Evolutionary conservation across 1,140 invertebrate species (phyloP), one percentile per base, ranked within the genome.

Genomic region (Aradophagus sp.): DNA sequence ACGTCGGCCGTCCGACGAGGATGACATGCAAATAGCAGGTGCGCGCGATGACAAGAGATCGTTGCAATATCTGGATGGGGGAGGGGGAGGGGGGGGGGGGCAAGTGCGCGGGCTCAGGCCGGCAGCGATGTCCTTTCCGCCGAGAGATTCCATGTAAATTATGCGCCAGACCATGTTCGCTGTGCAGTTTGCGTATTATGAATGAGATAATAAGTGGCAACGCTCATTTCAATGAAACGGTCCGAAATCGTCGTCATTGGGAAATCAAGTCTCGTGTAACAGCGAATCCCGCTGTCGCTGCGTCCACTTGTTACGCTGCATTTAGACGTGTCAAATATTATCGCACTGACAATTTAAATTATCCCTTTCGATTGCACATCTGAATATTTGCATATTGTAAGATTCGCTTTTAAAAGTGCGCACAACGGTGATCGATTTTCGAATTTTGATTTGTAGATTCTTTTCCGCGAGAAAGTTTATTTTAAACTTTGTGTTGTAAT

Each of bases 61-160:
- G 70, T 75, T 55, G 66, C 69, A 75, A 79, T 78, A 80, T 79
- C 61, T n/a, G 20, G 23, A 67, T 14, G 29, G 55, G 71, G 53
- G 63, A 69, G 66, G 70, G 68, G 68, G 78, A 78, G 78, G 78
- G 53, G 52, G 42, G 31, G 19, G 34, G 10, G 41, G 36, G 23
- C 26, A 38, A 17, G 15, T 36, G 50, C 31, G 23, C 36, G 2
- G 17, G 15, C 26, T 38, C 52, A 32, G 27, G 13, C 8, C 13
- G 16, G 20, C 13, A 27, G 20, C 8, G 16, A 59, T 41, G 34
- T 38, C 58, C 42, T 34, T n/a, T n/a, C 16, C 26, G 17, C 12
- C 34, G 19, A 66, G 42, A 47, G 47, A 14, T 73, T 29, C 44
- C 67, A 34, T 65, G 55, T 73, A 75, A 80, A 79, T 79, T 78